A percentile compares a stretch with the other conserved stretches of the same genome.
Evolutionary conservation across 2,888 invertebrate species (phyloP).

Genomic region (Podabrus alpinus): DNA sequence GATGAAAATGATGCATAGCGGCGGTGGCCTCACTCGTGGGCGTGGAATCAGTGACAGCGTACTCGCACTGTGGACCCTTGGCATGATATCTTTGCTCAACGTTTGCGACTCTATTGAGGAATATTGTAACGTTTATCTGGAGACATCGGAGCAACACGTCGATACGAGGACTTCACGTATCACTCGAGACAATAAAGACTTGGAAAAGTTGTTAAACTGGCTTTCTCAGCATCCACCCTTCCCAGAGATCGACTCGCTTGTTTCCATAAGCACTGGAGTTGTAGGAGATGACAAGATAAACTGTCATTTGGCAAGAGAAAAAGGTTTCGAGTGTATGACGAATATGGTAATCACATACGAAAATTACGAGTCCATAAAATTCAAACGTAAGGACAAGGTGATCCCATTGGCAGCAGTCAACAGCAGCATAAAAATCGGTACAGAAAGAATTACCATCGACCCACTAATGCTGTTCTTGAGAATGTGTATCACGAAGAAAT

Average conservation of each 20-base stretch:
- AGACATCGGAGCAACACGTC: slow-evolving; percentile 41
- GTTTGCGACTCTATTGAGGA: slow-evolving; percentile 34
- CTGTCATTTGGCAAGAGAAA: slow-evolving; percentile 16
- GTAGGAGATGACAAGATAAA: slow-evolving; percentile 25
- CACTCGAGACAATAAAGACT: slow-evolving; percentile 33
- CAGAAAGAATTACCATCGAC: slow-evolving; percentile 21
- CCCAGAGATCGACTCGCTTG: slow-evolving; percentile 23
- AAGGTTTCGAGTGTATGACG: slow-evolving; percentile 28
- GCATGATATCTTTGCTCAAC: slow-evolving; percentile 28
- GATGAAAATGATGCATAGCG: slow-evolving; percentile 42
- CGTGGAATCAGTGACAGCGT: slow-evolving; percentile 36
- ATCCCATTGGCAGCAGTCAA: slow-evolving; percentile 29
- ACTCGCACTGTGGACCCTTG: slow-evolving; percentile 33
- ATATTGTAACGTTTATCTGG: slow-evolving; percentile 31
- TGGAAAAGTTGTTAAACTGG: slow-evolving; percentile 35
- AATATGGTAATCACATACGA: slow-evolving; percentile 10
- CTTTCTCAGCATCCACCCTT: slow-evolving; percentile 37
- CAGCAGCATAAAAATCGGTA: slow-evolving; percentile 31
- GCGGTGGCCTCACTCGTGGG: slow-evolving; percentile 40
- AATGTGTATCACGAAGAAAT: slow-evolving; percentile 37
- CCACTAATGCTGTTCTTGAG: slow-evolving; percentile 36
- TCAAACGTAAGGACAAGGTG: slow-evolving; percentile 37
- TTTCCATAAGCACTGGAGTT: slow-evolving; percentile 33
- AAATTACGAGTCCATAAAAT: slow-evolving; percentile 30
- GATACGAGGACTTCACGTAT: slow-evolving; percentile 36